Percentiles rank a stretch among this genome's conserved stretches.
phyloP scores from a whole-genome alignment of 2,888 invertebrate genomes.

The Parthenolecanium corni region DNA sequence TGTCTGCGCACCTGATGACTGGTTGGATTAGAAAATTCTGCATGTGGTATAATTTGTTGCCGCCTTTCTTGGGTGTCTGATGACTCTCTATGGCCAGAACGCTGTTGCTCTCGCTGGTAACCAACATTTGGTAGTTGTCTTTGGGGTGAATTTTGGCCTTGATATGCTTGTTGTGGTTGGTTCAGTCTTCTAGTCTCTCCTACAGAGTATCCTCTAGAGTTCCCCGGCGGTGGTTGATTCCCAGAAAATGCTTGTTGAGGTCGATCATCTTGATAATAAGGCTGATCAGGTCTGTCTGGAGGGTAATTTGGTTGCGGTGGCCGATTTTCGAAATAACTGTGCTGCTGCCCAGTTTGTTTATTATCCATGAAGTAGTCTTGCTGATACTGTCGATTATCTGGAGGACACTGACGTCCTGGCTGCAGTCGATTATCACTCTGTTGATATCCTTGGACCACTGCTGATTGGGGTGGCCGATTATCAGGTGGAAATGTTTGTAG shows the following conservation, averaged over 20 bases:
- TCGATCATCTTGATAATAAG: neutral
- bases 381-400: slow-evolving; percentile 3
- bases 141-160: neutral
- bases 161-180: neutral
- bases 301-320: neutral
- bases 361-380: neutral
- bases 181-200: neutral
- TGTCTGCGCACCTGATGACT: neutral
- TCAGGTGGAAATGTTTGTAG: slow-evolving; percentile 1
- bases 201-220: neutral
- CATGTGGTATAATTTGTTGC: neutral
- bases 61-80: neutral
- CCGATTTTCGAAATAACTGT: neutral
- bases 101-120: slow-evolving; percentile 2
- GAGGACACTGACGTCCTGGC: neutral
- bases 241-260: neutral
- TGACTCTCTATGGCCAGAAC: neutral
- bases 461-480: neutral
- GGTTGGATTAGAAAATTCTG: neutral
- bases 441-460: no score
- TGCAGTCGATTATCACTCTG: slow-evolving; percentile 5
- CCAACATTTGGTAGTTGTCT: neutral
- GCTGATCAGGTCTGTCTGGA: neutral
- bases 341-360: neutral
- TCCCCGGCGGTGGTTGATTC: neutral